Evolutionary conservation across 2,888 invertebrate species (phyloP).

Genomic region (Pachymerium ferrugineum): DNA sequence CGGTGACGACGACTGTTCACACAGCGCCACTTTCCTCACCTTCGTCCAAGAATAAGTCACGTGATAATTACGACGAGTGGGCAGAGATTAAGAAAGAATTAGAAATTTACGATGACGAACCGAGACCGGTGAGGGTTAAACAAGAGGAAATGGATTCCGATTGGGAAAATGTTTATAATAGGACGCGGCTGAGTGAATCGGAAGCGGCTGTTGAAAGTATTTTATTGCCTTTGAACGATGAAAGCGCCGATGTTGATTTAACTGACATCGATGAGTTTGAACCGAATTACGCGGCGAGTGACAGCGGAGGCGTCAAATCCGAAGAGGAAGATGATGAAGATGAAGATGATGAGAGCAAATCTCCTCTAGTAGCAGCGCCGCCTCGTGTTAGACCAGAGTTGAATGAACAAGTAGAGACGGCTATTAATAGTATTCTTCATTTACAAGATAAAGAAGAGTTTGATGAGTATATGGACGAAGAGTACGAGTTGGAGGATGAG

Average conservation of each 20-base stretch:
- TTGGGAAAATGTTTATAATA: constrained; percentile 29
- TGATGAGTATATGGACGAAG: constrained; percentile 26
- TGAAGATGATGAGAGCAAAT: neutral
- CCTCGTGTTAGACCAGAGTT: constrained; percentile 33
- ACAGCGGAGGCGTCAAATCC: constrained; percentile 33
- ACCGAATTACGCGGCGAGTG: constrained; percentile 30
- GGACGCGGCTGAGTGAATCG: constrained; percentile 31
- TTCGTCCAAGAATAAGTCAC: neutral
- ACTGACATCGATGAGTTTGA: constrained; percentile 36
- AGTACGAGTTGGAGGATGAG: constrained; percentile 30
- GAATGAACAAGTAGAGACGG: constrained; percentile 70
- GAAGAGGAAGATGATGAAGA: constrained; percentile 35
- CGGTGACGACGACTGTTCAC: constrained; percentile 30
- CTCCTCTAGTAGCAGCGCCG: neutral
- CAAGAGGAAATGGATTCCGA: constrained; percentile 33
- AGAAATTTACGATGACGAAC: constrained; percentile 46
- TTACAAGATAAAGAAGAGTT: constrained; percentile 48
- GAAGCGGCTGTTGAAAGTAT: constrained; percentile 37
- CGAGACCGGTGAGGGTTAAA: neutral
- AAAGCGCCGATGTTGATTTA: constrained; percentile 36
- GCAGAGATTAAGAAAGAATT: constrained; percentile 62
- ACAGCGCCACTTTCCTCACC: constrained; percentile 10
- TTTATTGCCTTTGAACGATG: constrained; percentile 15
- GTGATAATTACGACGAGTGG: constrained; percentile 58
- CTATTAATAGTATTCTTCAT: constrained; percentile 71